Conservation (phyloP, 2,888 invertebrate species). For the Cremastinae sp. region DNA sequence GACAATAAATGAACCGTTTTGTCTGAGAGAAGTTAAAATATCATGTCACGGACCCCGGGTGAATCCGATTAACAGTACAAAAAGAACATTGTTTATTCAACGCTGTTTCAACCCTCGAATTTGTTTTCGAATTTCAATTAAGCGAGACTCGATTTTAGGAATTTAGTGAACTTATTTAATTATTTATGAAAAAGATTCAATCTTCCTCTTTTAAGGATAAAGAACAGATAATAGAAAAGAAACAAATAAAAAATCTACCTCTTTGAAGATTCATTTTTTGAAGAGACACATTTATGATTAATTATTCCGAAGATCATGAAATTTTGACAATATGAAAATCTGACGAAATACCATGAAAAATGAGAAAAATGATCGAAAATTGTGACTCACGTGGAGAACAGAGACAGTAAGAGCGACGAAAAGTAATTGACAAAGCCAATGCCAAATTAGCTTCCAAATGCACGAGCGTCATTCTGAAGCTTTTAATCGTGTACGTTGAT, state of each 20-base stretch:
- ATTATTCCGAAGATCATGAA: slow-evolving; percentile 12
- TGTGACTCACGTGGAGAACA: neutral
- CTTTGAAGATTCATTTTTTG: slow-evolving; percentile 47
- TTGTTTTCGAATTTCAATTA: no score
- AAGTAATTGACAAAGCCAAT: slow-evolving; percentile 44
- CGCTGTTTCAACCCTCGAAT: no score
- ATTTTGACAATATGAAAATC: slow-evolving; percentile 20
- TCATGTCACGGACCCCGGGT: slow-evolving; percentile 29
- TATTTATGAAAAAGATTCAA: neutral
- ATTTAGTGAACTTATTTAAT: neutral
- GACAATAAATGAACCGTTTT: slow-evolving; percentile 67
- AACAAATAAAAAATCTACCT: slow-evolving; percentile 54
- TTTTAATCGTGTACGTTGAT: slow-evolving; percentile 63
- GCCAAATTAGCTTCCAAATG: slow-evolving; percentile 61
- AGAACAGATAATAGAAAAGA: slow-evolving; percentile 6
- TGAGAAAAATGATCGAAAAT: slow-evolving; percentile 9
- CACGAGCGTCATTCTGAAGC: slow-evolving; percentile 21
- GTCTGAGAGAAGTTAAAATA: neutral
- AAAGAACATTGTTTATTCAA: slow-evolving; percentile 50
- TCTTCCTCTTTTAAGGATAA: slow-evolving; percentile 44
- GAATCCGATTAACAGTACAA: slow-evolving; percentile 67
- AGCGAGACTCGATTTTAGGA: neutral
- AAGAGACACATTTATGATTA: slow-evolving; percentile 21
- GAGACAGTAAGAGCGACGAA: slow-evolving; percentile 21
- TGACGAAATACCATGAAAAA: slow-evolving; percentile 35